Percentiles rank a stretch among this genome's conserved stretches.
phyloP scores from a whole-genome alignment of 53 echinoderm and acorn worm species.

The Crossaster papposus region DNA sequence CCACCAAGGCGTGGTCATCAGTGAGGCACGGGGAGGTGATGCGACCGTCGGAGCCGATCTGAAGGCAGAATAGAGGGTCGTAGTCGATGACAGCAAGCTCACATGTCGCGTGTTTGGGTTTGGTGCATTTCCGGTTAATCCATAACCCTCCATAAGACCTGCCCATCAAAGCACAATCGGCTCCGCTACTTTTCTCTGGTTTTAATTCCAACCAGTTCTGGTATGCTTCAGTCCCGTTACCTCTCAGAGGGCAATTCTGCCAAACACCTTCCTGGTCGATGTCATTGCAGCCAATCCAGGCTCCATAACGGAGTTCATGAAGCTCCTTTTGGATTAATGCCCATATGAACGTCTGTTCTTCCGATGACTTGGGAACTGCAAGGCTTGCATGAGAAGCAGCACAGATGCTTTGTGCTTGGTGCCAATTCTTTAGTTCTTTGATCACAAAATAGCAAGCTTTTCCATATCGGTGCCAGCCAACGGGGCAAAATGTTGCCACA shows the following conservation, averaged over 20 bases:
- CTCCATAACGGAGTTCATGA: no score
- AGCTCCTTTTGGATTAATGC: neutral
- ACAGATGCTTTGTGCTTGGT: neutral
- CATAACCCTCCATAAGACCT: neutral
- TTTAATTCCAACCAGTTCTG: neutral
- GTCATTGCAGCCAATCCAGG: slow-evolving; percentile 1
- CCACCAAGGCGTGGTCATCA: neutral
- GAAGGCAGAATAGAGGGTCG: slow-evolving; percentile 7
- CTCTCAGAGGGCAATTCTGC: slow-evolving; percentile 7
- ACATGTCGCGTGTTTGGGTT: neutral
- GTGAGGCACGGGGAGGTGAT: slow-evolving; percentile 8
- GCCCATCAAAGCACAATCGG: neutral
- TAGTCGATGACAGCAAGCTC: neutral
- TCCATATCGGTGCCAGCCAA: neutral
- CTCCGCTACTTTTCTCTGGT: neutral
- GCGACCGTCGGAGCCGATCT: slow-evolving; percentile 13
- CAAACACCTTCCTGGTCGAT: neutral
- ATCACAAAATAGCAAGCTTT: slow-evolving; percentile 7
- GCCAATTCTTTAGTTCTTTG: neutral
- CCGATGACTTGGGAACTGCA: neutral
- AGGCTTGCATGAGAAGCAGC: neutral
- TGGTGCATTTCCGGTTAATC: neutral
- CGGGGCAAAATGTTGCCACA: neutral
- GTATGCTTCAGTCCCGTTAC: neutral
- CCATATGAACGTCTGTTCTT: neutral